These are phyloP conservation scores for Archips crataeganus DNA, from an alignment of 2,888 invertebrate genomes.

Conservation along the genomic window DNA sequence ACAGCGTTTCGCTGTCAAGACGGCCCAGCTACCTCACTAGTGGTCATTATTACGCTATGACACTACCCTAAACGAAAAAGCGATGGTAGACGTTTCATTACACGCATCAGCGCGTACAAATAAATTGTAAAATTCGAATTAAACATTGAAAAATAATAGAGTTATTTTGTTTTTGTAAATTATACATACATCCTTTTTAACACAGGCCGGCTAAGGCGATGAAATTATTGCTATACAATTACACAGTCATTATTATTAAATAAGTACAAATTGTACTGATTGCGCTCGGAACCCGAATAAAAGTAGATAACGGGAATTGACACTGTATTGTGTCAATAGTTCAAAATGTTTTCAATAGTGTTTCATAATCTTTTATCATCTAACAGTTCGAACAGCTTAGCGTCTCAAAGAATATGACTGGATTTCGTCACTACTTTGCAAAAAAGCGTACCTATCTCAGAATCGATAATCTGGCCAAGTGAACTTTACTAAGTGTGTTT, in stretches of 20 bases:
- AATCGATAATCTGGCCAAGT: no score
- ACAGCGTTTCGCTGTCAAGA: no score
- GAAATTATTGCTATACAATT: constrained; percentile 74
- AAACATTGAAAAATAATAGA: no score
- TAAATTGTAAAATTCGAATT: no score
- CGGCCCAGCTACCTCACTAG: no score
- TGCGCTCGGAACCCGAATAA: neutral
- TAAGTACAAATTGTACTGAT: constrained; percentile 28
- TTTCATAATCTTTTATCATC: neutral
- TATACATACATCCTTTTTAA: neutral
- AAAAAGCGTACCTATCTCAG: no score
- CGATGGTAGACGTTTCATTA: neutral
- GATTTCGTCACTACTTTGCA: no score
- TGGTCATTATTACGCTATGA: no score
- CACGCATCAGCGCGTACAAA: neutral
- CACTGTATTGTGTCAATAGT: neutral
- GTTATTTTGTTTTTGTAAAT: neutral
- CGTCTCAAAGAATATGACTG: neutral
- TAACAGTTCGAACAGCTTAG: neutral
- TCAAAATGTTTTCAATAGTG: neutral
- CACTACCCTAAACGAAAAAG: neutral
- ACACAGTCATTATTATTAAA: constrained; percentile 37
- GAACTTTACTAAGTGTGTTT: no score
- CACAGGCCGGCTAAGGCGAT: constrained; percentile 75
- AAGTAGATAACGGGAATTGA: neutral